Conservation (phyloP, 2,113 vertebrate species). For the Nymphicus hollandicus region DNA sequence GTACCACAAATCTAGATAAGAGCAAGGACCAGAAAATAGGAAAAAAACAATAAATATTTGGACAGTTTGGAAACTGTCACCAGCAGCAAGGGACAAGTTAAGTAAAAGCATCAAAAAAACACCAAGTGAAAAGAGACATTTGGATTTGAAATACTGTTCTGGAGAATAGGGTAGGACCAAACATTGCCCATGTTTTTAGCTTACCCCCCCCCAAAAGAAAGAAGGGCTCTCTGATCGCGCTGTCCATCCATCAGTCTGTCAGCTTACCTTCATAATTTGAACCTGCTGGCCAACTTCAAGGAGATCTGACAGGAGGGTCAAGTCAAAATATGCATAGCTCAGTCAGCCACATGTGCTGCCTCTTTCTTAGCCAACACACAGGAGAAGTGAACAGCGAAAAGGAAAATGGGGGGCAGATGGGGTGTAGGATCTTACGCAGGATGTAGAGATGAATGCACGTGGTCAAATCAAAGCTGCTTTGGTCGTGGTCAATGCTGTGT, state of each 20-base stretch:
- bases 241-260: neutral
- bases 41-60: neutral
- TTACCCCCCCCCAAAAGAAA: neutral
- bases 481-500: rapidly evolving
- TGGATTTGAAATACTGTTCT: neutral
- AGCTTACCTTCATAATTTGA: neutral
- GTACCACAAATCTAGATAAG: neutral
- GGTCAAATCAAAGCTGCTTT: neutral
- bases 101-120: neutral
- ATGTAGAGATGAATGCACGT: neutral
- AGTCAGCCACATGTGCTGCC: neutral
- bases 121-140: neutral
- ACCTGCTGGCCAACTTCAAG: neutral
- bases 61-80: neutral
- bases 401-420: neutral
- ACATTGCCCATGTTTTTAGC: neutral
- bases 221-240: neutral
- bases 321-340: neutral
- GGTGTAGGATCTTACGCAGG: neutral
- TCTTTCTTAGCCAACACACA: neutral
- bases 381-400: neutral
- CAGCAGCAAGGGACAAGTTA: neutral
- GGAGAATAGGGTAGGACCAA: neutral
- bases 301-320: neutral
- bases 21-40: neutral